Conservation (phyloP, 2,888 invertebrate species). For the Ichneumon xanthorius region DNA sequence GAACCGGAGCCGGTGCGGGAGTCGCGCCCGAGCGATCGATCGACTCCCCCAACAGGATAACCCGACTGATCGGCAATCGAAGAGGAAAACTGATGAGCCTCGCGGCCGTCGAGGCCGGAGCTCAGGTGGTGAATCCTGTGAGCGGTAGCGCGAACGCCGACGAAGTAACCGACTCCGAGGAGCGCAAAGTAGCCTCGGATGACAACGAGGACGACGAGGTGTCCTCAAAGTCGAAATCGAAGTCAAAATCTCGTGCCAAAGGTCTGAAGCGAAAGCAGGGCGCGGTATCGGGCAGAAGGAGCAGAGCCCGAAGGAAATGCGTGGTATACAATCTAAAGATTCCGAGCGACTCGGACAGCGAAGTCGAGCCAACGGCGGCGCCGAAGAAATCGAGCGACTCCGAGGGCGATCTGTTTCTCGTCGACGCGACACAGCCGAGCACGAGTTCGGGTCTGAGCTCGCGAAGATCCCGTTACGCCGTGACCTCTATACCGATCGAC, state of each 20-base stretch:
- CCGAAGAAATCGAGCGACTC: constrained; percentile 69
- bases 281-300: constrained; percentile 69
- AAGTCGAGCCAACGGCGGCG: constrained; percentile 27
- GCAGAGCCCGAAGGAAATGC: constrained; percentile 75
- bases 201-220: constrained; percentile 40
- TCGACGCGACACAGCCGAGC: constrained; percentile 82
- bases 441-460: constrained; percentile 82
- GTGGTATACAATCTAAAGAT: constrained; percentile 72
- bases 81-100: constrained; percentile 88
- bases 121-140: constrained; percentile 50
- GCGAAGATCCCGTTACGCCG: constrained; percentile 74
- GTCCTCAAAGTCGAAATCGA: constrained; percentile 73
- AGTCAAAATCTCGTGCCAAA: constrained; percentile 77
- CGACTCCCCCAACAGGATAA: constrained; percentile 89
- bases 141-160: constrained; percentile 20
- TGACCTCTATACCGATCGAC: constrained; percentile 56
- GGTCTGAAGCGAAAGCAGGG: constrained; percentile 78
- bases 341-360: constrained; percentile 64
- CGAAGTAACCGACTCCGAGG: constrained; percentile 52
- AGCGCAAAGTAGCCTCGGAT: constrained; percentile 47
- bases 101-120: constrained; percentile 83
- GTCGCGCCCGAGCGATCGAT: constrained; percentile 77
- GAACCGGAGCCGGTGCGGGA: constrained; percentile 72
- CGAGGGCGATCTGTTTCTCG: constrained; percentile 72
- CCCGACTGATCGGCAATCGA: constrained; percentile 90